These are phyloP conservation scores for Atta texana DNA, from an alignment of 1,140 invertebrate species.

Conservation along the genomic window DNA sequence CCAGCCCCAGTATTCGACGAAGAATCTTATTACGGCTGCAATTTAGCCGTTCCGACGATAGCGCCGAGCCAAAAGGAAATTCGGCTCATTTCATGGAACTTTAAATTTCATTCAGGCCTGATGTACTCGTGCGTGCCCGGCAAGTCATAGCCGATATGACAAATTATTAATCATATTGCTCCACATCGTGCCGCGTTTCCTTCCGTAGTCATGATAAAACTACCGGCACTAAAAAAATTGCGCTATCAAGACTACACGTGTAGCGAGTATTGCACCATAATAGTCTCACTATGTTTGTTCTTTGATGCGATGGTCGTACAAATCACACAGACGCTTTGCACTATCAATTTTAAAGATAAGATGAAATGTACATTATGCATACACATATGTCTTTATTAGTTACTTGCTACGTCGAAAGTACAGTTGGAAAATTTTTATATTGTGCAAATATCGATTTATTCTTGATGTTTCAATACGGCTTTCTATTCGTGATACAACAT, in stretches of 20 bases:
- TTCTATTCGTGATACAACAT: neutral
- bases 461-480: neutral
- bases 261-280: neutral
- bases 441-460: conserved; percentile 31
- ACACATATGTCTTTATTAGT: neutral
- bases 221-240: neutral
- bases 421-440: conserved; percentile 2
- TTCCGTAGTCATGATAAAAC: neutral
- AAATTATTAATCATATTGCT: conserved; percentile 53
- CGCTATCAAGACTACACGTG: too few species aligned
- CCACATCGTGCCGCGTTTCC: neutral
- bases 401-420: neutral
- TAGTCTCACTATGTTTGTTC: conserved; percentile 2
- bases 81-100: conserved; percentile 53
- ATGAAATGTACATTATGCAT: neutral
- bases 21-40: conserved; percentile 61
- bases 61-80: conserved; percentile 13
- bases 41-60: conserved; percentile 36
- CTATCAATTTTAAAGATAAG: conserved; percentile 13
- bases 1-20: conserved; percentile 41
- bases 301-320: neutral
- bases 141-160: conserved; percentile 16
- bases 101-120: conserved; percentile 54
- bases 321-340: neutral
- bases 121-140: neutral